Percentiles rank a stretch among this genome's conserved stretches.
Evolutionary conservation across 1,140 invertebrate genomes (phyloP).

Genomic region (Platorchestia sp.): DNA sequence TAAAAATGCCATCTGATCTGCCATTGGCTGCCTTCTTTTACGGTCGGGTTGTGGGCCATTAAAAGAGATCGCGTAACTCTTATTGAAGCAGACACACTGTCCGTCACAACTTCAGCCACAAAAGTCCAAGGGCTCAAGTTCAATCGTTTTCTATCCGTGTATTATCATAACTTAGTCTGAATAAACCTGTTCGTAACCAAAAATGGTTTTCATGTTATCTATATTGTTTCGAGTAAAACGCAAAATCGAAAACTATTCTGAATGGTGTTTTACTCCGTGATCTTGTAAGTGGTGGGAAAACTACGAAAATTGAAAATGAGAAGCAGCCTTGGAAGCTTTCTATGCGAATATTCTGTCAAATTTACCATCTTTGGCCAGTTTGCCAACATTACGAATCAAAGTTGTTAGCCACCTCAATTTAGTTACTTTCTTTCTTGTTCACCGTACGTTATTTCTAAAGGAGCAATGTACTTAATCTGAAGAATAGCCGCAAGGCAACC

Average conservation of each 20-base stretch:
- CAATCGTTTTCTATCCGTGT: background rate
- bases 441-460: background rate
- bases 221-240: background rate
- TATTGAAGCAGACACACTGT: constrained; percentile 20
- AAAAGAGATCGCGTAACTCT: constrained; percentile 37
- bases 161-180: background rate
- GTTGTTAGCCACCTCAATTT: background rate
- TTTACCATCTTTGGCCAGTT: background rate
- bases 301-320: background rate
- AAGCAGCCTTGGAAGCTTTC: background rate
- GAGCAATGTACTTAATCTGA: background rate
- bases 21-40: constrained; percentile 30
- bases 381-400: no score
- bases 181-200: background rate
- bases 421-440: background rate
- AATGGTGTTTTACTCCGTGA: background rate
- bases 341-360: background rate
- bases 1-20: constrained; percentile 29
- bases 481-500: background rate
- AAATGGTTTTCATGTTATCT: background rate
- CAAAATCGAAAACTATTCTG: background rate
- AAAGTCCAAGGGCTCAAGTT: background rate
- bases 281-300: background rate
- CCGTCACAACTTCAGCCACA: background rate
- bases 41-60: background rate